phyloP scores from a whole-genome alignment of 2,888 invertebrate species.

The Tenthredo amoena region DNA sequence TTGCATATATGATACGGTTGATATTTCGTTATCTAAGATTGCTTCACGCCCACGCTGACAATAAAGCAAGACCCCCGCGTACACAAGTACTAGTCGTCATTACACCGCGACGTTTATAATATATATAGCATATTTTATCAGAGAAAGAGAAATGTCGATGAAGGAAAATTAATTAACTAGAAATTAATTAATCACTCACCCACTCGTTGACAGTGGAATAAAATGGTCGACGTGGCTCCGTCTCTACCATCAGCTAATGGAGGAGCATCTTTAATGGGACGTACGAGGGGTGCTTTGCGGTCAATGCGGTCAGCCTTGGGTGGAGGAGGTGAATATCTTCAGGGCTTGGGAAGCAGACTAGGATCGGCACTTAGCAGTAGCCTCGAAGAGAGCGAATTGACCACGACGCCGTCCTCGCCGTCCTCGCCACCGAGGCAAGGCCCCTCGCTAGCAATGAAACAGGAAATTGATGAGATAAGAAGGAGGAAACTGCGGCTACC shows the following conservation, averaged over 20 bases:
- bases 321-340: constrained; percentile 75
- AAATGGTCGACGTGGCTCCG: constrained; percentile 73
- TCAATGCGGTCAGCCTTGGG: constrained; percentile 75
- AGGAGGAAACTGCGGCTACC: constrained; percentile 69
- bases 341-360: constrained; percentile 74
- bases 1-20: constrained; percentile 59
- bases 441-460: constrained; percentile 49
- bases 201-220: neutral
- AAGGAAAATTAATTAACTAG: neutral
- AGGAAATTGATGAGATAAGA: constrained; percentile 64
- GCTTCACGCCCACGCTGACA: constrained; percentile 35
- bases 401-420: constrained; percentile 69
- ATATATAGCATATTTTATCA: neutral
- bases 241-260: constrained; percentile 65
- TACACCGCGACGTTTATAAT: neutral
- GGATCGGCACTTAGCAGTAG: constrained; percentile 75
- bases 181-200: neutral
- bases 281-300: constrained; percentile 74
- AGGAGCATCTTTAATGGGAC: constrained; percentile 72
- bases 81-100: neutral
- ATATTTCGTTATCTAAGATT: constrained; percentile 61
- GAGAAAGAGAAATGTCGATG: neutral
- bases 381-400: constrained; percentile 74
- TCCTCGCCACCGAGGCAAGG: constrained; percentile 66
- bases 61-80: constrained; percentile 21